Conservation (phyloP, 2,113 vertebrate species). For the Piprites chloris region DNA sequence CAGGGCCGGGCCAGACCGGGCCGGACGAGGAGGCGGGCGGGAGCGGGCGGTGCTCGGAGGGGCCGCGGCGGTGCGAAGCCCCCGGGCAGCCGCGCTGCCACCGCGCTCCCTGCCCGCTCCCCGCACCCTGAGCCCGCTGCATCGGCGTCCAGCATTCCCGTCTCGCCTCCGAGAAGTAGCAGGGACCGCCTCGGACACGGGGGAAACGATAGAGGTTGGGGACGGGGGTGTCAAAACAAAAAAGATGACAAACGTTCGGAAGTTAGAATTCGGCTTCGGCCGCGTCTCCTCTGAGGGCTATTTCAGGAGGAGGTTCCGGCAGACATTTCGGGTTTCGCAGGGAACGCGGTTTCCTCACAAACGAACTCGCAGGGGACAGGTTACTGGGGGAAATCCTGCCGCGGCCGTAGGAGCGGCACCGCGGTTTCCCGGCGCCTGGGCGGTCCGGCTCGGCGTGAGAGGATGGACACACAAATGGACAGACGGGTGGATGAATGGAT, state of each 20-base stretch:
- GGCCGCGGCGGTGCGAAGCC: background rate
- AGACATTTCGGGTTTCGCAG: background rate
- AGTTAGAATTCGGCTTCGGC: background rate
- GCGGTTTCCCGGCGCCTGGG: background rate
- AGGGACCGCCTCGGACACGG: background rate
- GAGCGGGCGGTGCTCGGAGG: background rate
- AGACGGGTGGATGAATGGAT: background rate
- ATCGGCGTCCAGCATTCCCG: background rate
- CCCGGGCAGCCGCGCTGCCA: background rate
- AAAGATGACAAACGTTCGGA: background rate
- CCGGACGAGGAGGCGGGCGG: background rate
- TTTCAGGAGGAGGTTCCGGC: background rate
- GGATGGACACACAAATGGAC: background rate
- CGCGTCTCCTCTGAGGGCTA: background rate
- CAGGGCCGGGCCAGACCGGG: background rate
- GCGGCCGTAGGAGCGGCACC: background rate
- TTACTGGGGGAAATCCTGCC: background rate
- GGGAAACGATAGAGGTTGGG: background rate
- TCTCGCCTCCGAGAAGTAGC: background rate
- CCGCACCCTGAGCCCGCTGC: background rate
- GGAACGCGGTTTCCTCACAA: background rate
- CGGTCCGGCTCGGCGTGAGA: background rate
- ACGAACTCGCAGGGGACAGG: background rate
- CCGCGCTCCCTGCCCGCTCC: background rate
- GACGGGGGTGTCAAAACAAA: background rate